Evolutionary conservation across 2,113 vertebrate species (phyloP), one percentile per base, ranked within the genome.

Genomic region (Lepus europaeus): DNA sequence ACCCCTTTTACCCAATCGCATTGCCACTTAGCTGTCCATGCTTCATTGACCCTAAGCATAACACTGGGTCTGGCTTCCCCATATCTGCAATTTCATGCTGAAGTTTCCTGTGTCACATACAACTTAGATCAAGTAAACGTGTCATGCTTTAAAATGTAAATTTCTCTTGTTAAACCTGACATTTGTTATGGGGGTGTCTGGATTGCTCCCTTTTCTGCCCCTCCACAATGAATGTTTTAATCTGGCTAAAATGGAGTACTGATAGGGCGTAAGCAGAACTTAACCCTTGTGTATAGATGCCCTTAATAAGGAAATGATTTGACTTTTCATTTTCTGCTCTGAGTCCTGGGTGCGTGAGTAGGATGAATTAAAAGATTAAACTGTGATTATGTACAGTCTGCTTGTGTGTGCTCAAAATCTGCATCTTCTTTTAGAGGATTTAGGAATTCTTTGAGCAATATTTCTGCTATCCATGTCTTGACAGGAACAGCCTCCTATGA

Each of bases 301-400:
- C 10, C 87, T 94, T 91, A 72, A 87, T 72, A 93, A 96, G 92
- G n/a, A 94, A 73, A 89, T 79, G 51, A 22, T 83, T 70, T 94
- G 73, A 45, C 53, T 94, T 90, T 94, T 78, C 39, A 82, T 91
- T 79, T 90, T 91, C 76, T 91, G 33, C 61, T 85, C 33, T 91
- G 33, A 90, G 82, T 77, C 87, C 16, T 64, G 39, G 64, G 53
- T 84, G 27, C 82, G 29, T 86, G 49, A 8, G 29, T 77, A 68
- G 27, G 22, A 25, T 85, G 12, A 49, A 53, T 80, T 91, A 86
- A 80, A 95, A 51, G 66, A 59, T 94, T 91, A 83, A 94, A 63
- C n/a, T 89, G 27, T 84, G 61, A 51, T 96, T 95, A 83, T 91
- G 73, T 61, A 53, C 9, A 53, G 16, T 61, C 56, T 59, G 19